Percentiles rank a stretch among this genome's conserved stretches.
Evolutionary conservation across 2,888 invertebrate species (phyloP).

Genomic region (Ligdia adustata): DNA sequence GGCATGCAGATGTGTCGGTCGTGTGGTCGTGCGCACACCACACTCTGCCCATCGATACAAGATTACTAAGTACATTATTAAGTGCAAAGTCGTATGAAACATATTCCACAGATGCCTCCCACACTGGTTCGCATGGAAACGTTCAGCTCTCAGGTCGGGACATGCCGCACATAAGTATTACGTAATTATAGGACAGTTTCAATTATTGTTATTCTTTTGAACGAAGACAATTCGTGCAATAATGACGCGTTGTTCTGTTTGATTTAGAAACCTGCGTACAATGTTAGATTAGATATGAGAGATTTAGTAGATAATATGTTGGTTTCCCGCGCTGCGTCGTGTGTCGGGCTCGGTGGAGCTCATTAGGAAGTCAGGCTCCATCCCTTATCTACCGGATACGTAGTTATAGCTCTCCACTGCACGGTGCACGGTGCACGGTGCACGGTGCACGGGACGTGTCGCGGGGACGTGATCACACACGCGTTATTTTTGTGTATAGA

Average conservation of each 20-base stretch:
- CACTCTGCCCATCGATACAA: too few relatives aligned
- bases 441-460: constrained; percentile 19
- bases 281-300: too few relatives aligned
- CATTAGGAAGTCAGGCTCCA: constrained; percentile 32
- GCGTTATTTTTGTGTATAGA: neutral
- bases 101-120: neutral
- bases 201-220: too few relatives aligned
- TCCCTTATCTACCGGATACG: constrained; percentile 36
- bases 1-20: constrained; percentile 56
- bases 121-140: neutral
- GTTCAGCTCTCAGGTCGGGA: neutral
- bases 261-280: too few relatives aligned
- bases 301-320: too few relatives aligned
- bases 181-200: constrained; percentile 26
- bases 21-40: too few relatives aligned
- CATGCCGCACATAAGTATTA: constrained; percentile 23
- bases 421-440: too few relatives aligned
- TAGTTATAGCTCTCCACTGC: constrained; percentile 23
- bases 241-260: too few relatives aligned
- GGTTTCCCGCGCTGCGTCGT: too few relatives aligned
- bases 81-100: neutral
- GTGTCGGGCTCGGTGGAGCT: constrained; percentile 13
- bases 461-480: constrained; percentile 16
- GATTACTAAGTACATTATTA: neutral
- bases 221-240: too few relatives aligned